Base-by-base conservation (phyloP, 2,888 invertebrate genomes). In the Cataglyphis albicans region DNA sequence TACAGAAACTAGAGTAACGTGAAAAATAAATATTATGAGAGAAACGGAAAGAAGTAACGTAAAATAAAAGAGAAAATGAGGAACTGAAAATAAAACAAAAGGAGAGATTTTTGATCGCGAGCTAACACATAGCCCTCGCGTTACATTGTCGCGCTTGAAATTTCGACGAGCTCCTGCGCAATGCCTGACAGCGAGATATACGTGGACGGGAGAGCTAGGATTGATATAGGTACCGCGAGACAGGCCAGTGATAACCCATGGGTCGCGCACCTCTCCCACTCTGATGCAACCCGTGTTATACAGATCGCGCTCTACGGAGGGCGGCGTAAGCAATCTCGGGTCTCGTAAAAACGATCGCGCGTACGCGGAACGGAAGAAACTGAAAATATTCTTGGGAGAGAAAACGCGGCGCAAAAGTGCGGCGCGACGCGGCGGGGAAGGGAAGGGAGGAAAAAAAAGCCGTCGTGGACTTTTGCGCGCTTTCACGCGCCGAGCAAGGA, bases 181-280 rank as follows among this genome's bases (percentile, higher is more conserved):
- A 87, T 88, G 86, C 57, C 86, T 76, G 78, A 29, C 78, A 86
- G 84, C 74, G 88, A 84, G 85, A 88, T 78, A 18, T 89, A 89
- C 90, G 90, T 90, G 90, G 84, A 90, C 86, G 87, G 87, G 78
- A 70, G 72, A 90, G 90, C 91, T 91, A 88, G 90, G 88, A 92
- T 90, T 90, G 89, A 91, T 92, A 91, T 92, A 92, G 92, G 92
- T 92, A 92, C 87, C 70, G 83, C 81, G 59, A 85, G 90, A 90
- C 91, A 91, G 88, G 84, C 89, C 88, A 85, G 85, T 89, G 94
- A 94, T 94, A 94, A 94, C 93, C 93, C 90, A 72, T 82, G 90
- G 93, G 93, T 94, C 93, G 91, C 92, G 91, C 93, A 92, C 92
- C 92, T 93, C 93, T 92, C 93, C 92, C 93, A 91, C 93, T 91